Base-by-base conservation (phyloP, 2,113 vertebrate genomes). In the Progne subis region DNA sequence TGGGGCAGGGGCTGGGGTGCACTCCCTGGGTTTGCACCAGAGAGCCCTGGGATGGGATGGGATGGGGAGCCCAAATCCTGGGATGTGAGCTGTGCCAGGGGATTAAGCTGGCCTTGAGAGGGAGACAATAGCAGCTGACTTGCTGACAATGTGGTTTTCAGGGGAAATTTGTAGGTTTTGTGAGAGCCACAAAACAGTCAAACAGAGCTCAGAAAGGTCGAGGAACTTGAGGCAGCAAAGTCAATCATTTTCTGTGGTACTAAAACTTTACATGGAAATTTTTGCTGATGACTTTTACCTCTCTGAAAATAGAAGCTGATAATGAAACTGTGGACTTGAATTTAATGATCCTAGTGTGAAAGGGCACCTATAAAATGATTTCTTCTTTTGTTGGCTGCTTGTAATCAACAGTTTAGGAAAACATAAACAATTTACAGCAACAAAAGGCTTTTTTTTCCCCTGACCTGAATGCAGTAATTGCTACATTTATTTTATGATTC, bases 1-100 rank as follows among this genome's bases (percentile, higher is more conserved):
- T 1, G 1, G 34, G n/a, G 6, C 49, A 21, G 25, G 28, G 15
- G 1, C 12, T 55, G 65, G 75, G 41, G 4, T 26, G n/a, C 2
- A 8, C 34, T 74, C 41, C 28, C 7, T 0, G 3, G 16, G 8
- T 7, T 41, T 34, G 29, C 34, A 59, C 9, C 11, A 11, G 28
- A n/a, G n/a, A 60, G 32, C 25, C 12, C 41, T 19, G 31, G 14
- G 5, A 14, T 19, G 70, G 57, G 37, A 37, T 37, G 37, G 37
- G 37, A 37, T 37, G 8, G 8, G 24, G 59, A 50, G 19, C 18
- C 32, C 41, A 44, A 31, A 29, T 8, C 24, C 44, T 1, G 4
- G 44, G 17, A 29, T 1, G 0, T 12, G 29, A 76, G 37, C 37
- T 0, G 0, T 17, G 11, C 0, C 0, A 2, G 13, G 26, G 11